Conservation (phyloP, 2,888 invertebrate species). For the Hyposoter dolosus region DNA sequence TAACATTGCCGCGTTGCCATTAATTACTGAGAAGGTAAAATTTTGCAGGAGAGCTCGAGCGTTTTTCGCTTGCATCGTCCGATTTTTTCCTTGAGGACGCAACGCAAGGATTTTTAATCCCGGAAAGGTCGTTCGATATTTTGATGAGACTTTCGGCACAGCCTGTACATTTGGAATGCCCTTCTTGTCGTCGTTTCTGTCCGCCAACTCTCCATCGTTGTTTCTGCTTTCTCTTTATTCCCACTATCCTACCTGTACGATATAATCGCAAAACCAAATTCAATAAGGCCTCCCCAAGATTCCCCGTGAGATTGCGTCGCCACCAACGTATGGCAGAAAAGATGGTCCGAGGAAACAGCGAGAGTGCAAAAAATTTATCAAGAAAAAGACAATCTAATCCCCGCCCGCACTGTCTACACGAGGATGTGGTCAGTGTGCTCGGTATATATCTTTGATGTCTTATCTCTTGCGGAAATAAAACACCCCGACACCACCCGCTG, state of each 20-base stretch:
- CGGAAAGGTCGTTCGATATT: no score
- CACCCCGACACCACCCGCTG: neutral
- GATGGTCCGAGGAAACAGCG: slow-evolving; percentile 1
- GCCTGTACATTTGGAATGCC: slow-evolving; percentile 2
- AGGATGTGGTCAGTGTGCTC: slow-evolving; percentile 15
- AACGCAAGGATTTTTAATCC: neutral
- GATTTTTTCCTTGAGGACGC: no score
- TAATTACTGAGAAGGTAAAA: neutral
- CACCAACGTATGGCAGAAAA: slow-evolving; percentile 7
- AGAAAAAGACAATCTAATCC: slow-evolving; percentile 47
- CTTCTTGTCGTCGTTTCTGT: slow-evolving; percentile 19
- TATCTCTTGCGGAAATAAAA: slow-evolving; percentile 20
- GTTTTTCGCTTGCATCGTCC: neutral
- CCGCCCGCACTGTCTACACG: slow-evolving; percentile 2
- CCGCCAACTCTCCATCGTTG: slow-evolving; percentile 30
- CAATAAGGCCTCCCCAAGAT: slow-evolving; percentile 71
- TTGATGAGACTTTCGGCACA: neutral
- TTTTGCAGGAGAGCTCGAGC: neutral
- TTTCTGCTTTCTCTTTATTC: slow-evolving; percentile 35
- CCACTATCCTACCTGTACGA: slow-evolving; percentile 64
- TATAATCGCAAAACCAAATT: slow-evolving; percentile 73
- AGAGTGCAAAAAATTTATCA: slow-evolving; percentile 41
- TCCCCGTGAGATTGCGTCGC: slow-evolving; percentile 69
- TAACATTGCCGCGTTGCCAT: neutral
- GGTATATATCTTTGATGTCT: slow-evolving; percentile 42